Base-by-base conservation (phyloP, 1,140 invertebrate genomes). In the Radopholus similis region DNA sequence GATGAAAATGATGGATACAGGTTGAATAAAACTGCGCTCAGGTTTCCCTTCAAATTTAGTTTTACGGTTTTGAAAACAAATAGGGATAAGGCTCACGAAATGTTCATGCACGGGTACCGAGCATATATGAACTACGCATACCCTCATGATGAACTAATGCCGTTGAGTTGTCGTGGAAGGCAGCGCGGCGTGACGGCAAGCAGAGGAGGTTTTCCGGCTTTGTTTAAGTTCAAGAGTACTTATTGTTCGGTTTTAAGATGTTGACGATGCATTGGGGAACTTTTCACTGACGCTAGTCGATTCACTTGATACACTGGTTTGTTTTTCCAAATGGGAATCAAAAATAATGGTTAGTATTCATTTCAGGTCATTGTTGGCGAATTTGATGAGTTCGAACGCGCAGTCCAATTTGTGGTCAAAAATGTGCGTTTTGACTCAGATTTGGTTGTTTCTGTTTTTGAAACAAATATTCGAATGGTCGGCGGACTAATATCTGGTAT, bases 111-210 rank as follows among this genome's bases (percentile, higher is more conserved):
- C 88, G 93, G 91, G n/a, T 97, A 95, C 83, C 87, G 89, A 78
- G 90, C 91, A 23, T 97, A 97, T 76, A 96, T 97, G 92, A 77
- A 85, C 38, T 59, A 96, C 87, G 95, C 95, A 18, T 97, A 92
- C 86, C 95, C 95, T 65, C 93, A 93, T 30, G 95, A 98, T 87
- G 95, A 97, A 85, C 85, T 98, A 49, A 96, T 97, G 93, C 95
- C 95, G 2, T 85, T 98, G 28, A 93, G 90, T 82, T 98, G 95
- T 84, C 89, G 90, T 81, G 94, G 93, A 40, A 85, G 95, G 58
- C 95, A 89, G 83, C 85, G 93, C 74, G 85, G 83, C 11, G 79
- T 83, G 30, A 90, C 92, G 63, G 88, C 90, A 15, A 90, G 89
- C 62, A 86, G 95, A 66, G 95, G 95, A 8, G 94, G 97, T 83